phyloP scores from a whole-genome alignment of 2,888 invertebrate genomes.

The Lycia hirtaria region DNA sequence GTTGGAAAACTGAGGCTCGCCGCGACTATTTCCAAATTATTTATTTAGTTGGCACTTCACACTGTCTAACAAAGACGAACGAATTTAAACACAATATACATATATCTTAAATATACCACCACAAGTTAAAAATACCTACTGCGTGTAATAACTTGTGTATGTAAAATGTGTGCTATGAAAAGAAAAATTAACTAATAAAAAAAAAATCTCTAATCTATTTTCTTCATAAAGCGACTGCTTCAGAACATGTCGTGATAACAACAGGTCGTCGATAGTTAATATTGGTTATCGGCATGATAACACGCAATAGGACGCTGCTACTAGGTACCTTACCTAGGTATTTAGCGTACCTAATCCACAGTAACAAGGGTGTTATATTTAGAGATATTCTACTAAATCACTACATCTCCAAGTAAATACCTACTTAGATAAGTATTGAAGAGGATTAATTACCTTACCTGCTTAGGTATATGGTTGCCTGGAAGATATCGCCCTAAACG shows the following conservation, averaged over 20 bases:
- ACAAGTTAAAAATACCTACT: background rate
- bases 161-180: background rate
- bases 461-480: no score
- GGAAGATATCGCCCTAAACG: no score
- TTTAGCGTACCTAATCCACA: background rate
- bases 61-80: background rate
- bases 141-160: background rate
- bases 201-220: background rate
- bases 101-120: background rate
- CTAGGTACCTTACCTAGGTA: background rate
- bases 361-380: conserved; percentile 24
- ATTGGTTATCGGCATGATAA: conserved; percentile 71
- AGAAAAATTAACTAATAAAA: background rate
- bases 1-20: background rate
- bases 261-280: conserved; percentile 54
- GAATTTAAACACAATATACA: background rate
- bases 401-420: no score
- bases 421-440: no score
- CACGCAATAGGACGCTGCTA: conserved; percentile 45
- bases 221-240: conserved; percentile 30
- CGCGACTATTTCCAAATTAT: background rate
- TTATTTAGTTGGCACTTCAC: conserved; percentile 4
- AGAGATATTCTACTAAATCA: no score
- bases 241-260: conserved; percentile 54
- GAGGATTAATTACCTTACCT: no score